Conservation (phyloP, 1,140 invertebrate genomes). For the Cherax destructor region DNA sequence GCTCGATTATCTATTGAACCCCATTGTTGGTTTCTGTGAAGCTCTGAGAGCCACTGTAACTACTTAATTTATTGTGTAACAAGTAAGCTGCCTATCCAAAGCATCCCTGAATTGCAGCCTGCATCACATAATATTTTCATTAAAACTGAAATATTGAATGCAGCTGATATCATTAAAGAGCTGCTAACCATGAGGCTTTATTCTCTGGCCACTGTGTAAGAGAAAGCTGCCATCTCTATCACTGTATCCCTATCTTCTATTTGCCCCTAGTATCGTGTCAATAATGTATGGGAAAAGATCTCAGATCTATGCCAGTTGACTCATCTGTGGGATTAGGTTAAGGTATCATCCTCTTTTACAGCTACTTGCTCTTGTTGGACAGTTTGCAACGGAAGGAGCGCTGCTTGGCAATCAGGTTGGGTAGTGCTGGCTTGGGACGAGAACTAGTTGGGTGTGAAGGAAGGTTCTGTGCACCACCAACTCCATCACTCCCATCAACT, state of each 20-base stretch:
- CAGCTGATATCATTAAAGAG: background rate
- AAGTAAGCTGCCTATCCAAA: background rate
- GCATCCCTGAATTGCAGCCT: background rate
- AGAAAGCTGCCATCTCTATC: background rate
- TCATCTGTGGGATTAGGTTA: constrained; percentile 6
- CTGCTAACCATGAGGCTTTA: background rate
- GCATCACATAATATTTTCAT: background rate
- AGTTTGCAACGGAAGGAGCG: constrained; percentile 69
- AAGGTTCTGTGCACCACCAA: constrained; percentile 23
- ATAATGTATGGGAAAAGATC: background rate
- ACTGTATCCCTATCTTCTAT: background rate
- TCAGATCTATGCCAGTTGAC: background rate
- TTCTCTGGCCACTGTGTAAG: background rate
- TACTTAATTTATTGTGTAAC: background rate
- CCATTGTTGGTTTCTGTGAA: background rate
- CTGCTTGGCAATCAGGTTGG: constrained; percentile 69
- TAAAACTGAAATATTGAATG: background rate
- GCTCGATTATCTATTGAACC: background rate
- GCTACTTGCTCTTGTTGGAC: constrained; percentile 69
- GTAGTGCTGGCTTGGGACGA: constrained; percentile 61
- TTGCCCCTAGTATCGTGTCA: background rate
- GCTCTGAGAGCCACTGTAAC: background rate
- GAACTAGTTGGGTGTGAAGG: constrained; percentile 42
- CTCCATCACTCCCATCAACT: constrained; percentile 46
- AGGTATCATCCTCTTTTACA: background rate